Evolutionary conservation across 2,888 invertebrate species (phyloP), one percentile per base, ranked within the genome.

Genomic region (Ctenicera cuprea): DNA sequence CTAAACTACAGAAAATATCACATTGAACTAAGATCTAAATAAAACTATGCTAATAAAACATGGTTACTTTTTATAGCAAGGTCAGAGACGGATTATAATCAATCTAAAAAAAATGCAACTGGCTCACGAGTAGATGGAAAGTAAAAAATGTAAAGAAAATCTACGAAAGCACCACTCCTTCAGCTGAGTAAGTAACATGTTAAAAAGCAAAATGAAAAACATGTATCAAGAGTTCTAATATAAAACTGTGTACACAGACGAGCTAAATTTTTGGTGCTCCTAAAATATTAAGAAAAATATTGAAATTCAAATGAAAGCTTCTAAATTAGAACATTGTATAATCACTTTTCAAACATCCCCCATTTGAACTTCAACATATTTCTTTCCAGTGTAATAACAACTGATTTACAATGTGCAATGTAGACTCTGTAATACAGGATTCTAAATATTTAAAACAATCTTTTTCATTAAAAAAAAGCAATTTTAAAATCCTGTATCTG

Each of bases 361-460:
- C 33, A 57, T 59, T 43, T 48, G 63, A 76, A 73, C 63, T 70
- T 65, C 63, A 64, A 67, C 54, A 63, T 61, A 61, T 63, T 68
- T 70, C 48, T 43, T 57, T 74, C 64, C 76, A 79, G 85, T 85
- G 84, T 85, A 86, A 86, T 85, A 86, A 85, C 85, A 85, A 84
- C 84, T 83, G 85, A 85, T 83, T 83, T 81, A 82, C 83, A 83
- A 80, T 74, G 69, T 74, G 79, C 79, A 80, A 80, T 77, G 77
- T 48, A 78, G 59, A 30, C 14, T n/a, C 16, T 20, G 11, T 33
- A 12, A 8, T 8, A 38, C 14, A 38, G 20, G 38, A 59, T 38
- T 38, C 33, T n/a, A 38, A 18, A 57, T 0, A 33, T 26, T 37
- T 33, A 37, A 16, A 59, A 18, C 0, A 3, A 59, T 1, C 18